A percentile compares a stretch with the other conserved stretches of the same genome.
Evolutionary conservation across 1,140 invertebrate genomes (phyloP).

Genomic region (Pristionchus pacificus): DNA sequence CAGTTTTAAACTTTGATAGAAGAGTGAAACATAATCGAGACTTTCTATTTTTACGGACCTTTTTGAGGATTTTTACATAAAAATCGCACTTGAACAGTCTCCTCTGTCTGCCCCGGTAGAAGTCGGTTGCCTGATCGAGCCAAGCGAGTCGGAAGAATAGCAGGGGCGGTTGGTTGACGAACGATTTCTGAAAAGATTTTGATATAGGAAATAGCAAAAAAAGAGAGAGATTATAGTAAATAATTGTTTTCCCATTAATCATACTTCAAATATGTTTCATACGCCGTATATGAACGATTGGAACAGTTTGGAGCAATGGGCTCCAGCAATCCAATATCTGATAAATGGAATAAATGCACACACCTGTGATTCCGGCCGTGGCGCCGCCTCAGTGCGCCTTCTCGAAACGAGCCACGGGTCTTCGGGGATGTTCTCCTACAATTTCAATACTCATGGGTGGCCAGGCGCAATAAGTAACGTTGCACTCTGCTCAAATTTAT

Average conservation of each 20-base stretch:
- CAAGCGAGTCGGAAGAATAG: conserved; percentile 19
- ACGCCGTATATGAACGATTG: too few relatives aligned
- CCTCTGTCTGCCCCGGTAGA: conserved; percentile 18
- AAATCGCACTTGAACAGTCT: conserved; percentile 11
- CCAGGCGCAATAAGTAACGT: not conserved
- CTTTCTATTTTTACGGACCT: too few relatives aligned
- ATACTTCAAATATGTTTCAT: not conserved
- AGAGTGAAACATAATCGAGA: not conserved
- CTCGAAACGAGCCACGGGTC: not conserved
- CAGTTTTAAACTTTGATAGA: not conserved
- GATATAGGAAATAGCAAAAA: too few relatives aligned
- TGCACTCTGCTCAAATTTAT: not conserved
- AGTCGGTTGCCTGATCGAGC: conserved; percentile 23
- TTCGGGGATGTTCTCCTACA: not conserved
- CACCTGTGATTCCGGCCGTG: not conserved
- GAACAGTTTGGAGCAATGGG: not conserved
- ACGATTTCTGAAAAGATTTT: conserved; percentile 4
- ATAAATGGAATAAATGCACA: too few relatives aligned
- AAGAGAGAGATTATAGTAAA: not conserved
- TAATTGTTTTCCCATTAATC: not conserved
- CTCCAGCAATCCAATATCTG: too few relatives aligned
- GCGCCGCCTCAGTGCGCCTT: not conserved
- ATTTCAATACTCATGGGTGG: not conserved
- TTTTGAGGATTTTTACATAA: not conserved
- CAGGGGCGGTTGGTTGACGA: conserved; percentile 17